Evolutionary conservation across 2,797 vertebrate species (phyloP).

Genomic region (Argentina silus): DNA sequence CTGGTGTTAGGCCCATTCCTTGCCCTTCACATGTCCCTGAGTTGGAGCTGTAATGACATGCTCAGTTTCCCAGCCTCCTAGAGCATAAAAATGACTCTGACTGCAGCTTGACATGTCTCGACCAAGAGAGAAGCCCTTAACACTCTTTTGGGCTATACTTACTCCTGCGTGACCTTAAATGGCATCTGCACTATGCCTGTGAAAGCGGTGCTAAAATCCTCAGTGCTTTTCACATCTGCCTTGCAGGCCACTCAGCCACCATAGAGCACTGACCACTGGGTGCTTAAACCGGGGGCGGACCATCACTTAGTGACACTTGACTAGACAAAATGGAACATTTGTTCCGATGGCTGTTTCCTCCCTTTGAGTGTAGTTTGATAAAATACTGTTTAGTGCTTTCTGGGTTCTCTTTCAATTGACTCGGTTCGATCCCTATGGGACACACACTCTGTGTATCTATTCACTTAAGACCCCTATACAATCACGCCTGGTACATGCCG

Average conservation of each 20-base stretch:
- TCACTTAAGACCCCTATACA: too few species aligned
- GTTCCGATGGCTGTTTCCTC: conserved; percentile 51
- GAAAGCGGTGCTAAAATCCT: conserved; percentile 65
- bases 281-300: too few species aligned
- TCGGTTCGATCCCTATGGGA: too few species aligned
- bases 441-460: not conserved
- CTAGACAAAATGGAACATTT: conserved; percentile 62
- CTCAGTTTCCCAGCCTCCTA: conserved; percentile 34
- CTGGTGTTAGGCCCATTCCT: not conserved
- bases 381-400: conserved; percentile 41
- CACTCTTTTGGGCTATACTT: conserved; percentile 63
- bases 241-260: conserved; percentile 42
- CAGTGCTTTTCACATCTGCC: conserved; percentile 61
- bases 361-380: conserved; percentile 45
- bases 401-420: conserved; percentile 16
- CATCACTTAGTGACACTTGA: conserved; percentile 58
- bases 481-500: too few species aligned
- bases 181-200: conserved; percentile 55
- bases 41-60: conserved; percentile 27
- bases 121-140: conserved; percentile 42
- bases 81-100: conserved; percentile 14
- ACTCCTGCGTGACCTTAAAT: conserved; percentile 62
- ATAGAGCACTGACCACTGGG: conserved; percentile 27
- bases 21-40: conserved; percentile 45
- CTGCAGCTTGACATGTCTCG: conserved; percentile 34